Conservation (phyloP, 2,113 vertebrate species). For the Callipepla californica region DNA sequence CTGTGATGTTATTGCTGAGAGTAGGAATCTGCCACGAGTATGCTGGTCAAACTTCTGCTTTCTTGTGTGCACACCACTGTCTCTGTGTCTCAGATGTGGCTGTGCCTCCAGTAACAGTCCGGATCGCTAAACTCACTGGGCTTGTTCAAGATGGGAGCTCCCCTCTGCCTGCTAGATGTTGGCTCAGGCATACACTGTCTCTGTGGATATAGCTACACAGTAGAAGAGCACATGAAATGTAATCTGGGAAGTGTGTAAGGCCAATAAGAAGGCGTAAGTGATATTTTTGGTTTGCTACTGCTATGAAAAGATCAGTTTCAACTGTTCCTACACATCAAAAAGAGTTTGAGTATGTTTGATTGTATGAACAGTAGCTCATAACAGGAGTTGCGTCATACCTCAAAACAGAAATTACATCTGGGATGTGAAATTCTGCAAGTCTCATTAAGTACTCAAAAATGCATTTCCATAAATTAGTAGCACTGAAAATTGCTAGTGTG, state of each 20-base stretch:
- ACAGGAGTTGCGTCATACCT: too few species aligned
- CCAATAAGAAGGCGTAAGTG: background rate
- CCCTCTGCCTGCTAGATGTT: background rate
- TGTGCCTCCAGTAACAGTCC: background rate
- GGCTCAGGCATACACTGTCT: background rate
- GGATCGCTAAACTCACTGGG: background rate
- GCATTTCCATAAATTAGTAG: background rate
- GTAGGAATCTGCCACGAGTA: background rate
- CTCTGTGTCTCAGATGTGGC: rapidly evolving
- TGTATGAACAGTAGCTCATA: background rate
- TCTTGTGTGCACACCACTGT: rapidly evolving
- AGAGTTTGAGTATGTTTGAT: background rate
- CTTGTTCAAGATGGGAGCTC: background rate
- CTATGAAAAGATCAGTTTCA: background rate
- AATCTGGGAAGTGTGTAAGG: background rate
- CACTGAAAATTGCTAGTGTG: background rate
- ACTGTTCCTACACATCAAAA: background rate
- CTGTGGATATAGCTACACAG: background rate
- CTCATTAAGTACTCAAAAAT: background rate
- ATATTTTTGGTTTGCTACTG: background rate
- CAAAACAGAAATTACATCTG: background rate
- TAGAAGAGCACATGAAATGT: background rate
- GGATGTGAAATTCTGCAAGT: background rate
- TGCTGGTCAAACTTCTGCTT: background rate
- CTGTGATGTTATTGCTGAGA: background rate